A percentile compares a stretch with the other conserved stretches of the same genome.
phyloP scores from a whole-genome alignment of 1,140 invertebrate species.

The Lasioglossum baleicum region DNA sequence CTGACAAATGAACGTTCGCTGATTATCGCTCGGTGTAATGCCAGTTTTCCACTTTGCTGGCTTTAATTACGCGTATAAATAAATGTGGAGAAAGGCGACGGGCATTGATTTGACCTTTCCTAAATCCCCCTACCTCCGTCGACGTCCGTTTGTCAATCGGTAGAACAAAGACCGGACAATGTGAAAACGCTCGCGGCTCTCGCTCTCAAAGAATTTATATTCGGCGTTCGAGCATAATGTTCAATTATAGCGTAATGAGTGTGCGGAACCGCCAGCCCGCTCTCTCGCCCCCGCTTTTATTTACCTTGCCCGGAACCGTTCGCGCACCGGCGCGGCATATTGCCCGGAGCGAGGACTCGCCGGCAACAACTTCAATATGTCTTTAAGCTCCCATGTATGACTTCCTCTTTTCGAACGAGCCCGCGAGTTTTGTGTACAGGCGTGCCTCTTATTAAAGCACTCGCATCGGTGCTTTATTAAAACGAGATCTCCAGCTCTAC shows the following conservation, averaged over 20 bases:
- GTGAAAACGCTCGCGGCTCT: no score
- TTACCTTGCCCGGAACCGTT: background rate
- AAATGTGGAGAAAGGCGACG: no score
- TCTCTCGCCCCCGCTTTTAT: slow-evolving; percentile 2
- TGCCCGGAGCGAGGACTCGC: background rate
- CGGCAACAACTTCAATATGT: background rate
- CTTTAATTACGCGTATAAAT: no score
- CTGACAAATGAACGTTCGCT: no score
- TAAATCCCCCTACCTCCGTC: no score
- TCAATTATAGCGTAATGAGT: slow-evolving; percentile 23
- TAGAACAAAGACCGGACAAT: no score
- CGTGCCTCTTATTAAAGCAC: background rate
- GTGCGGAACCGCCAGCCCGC: background rate
- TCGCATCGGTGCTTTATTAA: background rate
- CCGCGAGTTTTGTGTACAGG: background rate
- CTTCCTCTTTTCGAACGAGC: background rate
- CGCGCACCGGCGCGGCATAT: background rate
- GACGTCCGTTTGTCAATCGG: no score
- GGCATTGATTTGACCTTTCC: no score
- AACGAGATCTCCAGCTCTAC: background rate
- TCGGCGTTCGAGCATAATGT: background rate
- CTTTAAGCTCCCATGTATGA: background rate
- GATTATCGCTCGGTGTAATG: no score
- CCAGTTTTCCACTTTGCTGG: no score
- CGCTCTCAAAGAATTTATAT: background rate